phyloP scores from a whole-genome alignment of 2,113 vertebrate genomes.

The Potamarius usumacintae region DNA sequence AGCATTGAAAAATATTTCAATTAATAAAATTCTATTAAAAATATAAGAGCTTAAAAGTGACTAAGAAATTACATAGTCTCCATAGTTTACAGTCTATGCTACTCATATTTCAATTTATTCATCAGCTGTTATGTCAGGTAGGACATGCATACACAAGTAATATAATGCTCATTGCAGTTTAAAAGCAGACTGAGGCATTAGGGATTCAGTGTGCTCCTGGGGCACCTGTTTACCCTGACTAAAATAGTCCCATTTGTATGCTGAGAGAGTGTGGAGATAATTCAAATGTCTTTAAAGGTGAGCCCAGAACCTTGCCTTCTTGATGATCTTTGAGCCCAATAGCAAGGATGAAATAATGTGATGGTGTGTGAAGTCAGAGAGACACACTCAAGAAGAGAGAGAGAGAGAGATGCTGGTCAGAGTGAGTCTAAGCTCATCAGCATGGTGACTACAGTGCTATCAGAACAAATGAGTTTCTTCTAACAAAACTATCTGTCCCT shows the following conservation, averaged over 20 bases:
- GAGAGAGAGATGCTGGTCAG: not conserved
- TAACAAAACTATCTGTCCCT: not conserved
- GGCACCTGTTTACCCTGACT: slow-evolving; percentile 17
- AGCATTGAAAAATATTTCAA: not conserved
- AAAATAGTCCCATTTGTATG: slow-evolving; percentile 19
- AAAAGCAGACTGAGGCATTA: slow-evolving; percentile 2
- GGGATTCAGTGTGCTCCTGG: not conserved
- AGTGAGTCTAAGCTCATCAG: not conserved
- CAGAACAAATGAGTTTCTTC: slow-evolving; percentile 15
- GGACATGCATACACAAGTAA: slow-evolving; percentile 20
- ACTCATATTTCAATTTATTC: slow-evolving; percentile 2
- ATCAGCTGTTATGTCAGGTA: slow-evolving; percentile 1
- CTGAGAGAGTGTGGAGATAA: not conserved
- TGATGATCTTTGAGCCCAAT: slow-evolving; percentile 4
- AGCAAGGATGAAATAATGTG: not conserved
- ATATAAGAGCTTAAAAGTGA: not conserved
- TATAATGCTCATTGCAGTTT: not conserved
- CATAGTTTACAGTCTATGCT: not conserved
- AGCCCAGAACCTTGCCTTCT: not conserved
- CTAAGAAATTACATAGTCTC: slow-evolving; percentile 3
- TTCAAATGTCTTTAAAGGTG: slow-evolving; percentile 13
- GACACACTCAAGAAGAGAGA: not conserved
- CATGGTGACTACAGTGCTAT: not conserved
- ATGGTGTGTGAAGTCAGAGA: not conserved
- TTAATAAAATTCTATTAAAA: not conserved